phyloP scores from a whole-genome alignment of 2,797 vertebrate species.

The Distichodus sexfasciatus region DNA sequence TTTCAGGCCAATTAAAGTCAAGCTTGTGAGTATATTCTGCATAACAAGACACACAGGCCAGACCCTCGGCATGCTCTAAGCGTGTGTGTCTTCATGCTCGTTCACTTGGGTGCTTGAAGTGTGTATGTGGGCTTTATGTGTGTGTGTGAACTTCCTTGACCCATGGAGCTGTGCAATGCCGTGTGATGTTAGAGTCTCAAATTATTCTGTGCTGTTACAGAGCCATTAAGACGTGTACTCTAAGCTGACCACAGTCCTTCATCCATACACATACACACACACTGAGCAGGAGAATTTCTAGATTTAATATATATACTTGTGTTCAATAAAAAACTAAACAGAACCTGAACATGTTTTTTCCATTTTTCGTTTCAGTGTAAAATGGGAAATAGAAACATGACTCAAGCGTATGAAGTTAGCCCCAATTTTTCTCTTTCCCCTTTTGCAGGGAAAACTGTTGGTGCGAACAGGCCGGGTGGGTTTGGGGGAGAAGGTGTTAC shows the following conservation, averaged over 20 bases:
- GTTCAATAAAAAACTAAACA: too few species aligned
- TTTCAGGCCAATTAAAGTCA: too few species aligned
- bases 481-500: constrained; percentile 90
- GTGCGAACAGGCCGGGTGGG: constrained; percentile 78
- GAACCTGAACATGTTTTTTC: too few species aligned
- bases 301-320: too few species aligned
- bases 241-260: not conserved
- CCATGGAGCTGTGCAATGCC: constrained; percentile 43
- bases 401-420: too few species aligned
- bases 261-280: constrained; percentile 8
- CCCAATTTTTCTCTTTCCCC: not conserved
- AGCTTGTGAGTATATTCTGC: constrained; percentile 59
- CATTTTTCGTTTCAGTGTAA: too few species aligned
- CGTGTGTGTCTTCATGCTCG: not conserved
- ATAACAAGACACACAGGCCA: constrained; percentile 60
- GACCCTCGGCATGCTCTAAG: constrained; percentile 56
- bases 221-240: not conserved
- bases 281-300: not conserved
- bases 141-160: not conserved
- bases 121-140: constrained; percentile 1
- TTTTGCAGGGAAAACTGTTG: constrained; percentile 82
- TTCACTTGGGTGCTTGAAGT: too few species aligned
- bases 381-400: too few species aligned
- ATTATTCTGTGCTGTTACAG: not conserved
- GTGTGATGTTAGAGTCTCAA: constrained; percentile 25